phyloP scores from a whole-genome alignment of 2,888 invertebrate species.

The Nasonovia ribisnigri region DNA sequence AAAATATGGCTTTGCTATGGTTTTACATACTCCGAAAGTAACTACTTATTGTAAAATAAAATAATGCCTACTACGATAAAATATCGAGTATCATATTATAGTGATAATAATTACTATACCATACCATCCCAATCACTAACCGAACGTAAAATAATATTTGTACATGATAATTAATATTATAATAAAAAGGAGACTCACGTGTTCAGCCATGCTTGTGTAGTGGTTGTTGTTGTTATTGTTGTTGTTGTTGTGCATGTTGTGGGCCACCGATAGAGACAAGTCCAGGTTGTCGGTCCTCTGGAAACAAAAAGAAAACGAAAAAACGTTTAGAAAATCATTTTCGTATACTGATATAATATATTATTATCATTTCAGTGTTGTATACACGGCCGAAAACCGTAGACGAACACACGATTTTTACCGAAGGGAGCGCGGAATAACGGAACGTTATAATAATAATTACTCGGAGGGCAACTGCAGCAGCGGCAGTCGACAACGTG shows the following conservation, averaged over 20 bases:
- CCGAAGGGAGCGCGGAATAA: constrained; percentile 14
- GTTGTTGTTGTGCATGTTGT: constrained; percentile 69
- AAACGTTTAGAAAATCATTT: not conserved
- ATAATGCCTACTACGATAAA: not conserved
- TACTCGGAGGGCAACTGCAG: constrained; percentile 11
- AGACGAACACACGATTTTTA: not conserved
- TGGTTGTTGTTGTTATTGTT: constrained; percentile 71
- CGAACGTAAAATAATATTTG: not conserved
- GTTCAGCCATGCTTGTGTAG: constrained; percentile 72
- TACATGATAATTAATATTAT: not conserved
- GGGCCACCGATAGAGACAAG: constrained; percentile 79
- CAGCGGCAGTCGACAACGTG: constrained; percentile 2
- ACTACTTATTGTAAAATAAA: not conserved
- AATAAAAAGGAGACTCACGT: constrained; percentile 73
- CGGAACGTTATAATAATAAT: not conserved
- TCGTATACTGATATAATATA: not conserved
- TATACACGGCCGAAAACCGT: not conserved
- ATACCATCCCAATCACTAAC: not conserved
- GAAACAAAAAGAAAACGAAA: constrained; percentile 72
- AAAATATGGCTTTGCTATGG: not conserved
- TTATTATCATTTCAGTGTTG: not conserved
- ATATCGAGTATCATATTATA: not conserved
- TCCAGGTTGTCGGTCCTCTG: constrained; percentile 83
- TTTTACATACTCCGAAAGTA: not conserved
- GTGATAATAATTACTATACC: not conserved